Conservation (phyloP, 1,140 invertebrate species). For the Drosophila sp. region DNA sequence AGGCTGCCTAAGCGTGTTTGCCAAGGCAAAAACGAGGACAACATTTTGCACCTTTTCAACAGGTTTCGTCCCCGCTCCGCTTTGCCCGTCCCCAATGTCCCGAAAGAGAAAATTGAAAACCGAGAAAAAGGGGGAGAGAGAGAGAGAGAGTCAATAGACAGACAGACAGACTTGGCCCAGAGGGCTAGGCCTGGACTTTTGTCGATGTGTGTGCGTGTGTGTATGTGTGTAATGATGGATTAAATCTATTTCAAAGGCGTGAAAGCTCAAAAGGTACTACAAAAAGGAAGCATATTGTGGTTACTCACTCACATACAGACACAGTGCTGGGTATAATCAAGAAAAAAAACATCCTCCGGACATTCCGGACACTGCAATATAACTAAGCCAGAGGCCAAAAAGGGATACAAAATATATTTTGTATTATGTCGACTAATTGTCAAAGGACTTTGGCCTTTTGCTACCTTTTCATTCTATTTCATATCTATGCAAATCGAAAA, state of each 20-base stretch:
- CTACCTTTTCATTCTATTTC: background rate
- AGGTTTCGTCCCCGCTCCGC: slow-evolving; percentile 45
- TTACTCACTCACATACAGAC: slow-evolving; percentile 44
- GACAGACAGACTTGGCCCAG: slow-evolving; percentile 52
- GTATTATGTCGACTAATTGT: slow-evolving; percentile 58
- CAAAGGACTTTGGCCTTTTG: slow-evolving; percentile 48
- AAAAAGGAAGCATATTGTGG: slow-evolving; percentile 71
- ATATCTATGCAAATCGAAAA: slow-evolving; percentile 56
- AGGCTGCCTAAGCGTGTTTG: slow-evolving; percentile 79
- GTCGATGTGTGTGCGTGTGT: slow-evolving; percentile 26
- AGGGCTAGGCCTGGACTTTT: slow-evolving; percentile 39
- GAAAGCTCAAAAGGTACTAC: slow-evolving; percentile 74
- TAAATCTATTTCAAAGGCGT: slow-evolving; percentile 81
- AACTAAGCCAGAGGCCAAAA: slow-evolving; percentile 50
- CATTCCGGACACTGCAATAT: slow-evolving; percentile 62
- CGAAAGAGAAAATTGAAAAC: slow-evolving; percentile 68
- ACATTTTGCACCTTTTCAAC: slow-evolving; percentile 80
- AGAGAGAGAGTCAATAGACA: slow-evolving; percentile 64
- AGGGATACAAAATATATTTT: slow-evolving; percentile 30
- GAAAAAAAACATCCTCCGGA: slow-evolving; percentile 37
- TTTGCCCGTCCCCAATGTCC: slow-evolving; percentile 9
- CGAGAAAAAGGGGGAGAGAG: too few species aligned
- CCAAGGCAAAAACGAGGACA: slow-evolving; percentile 49
- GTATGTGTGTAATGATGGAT: slow-evolving; percentile 68
- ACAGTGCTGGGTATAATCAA: too few species aligned